Conservation (phyloP, 2,888 invertebrate genomes). For the Polymixis lichenea region DNA sequence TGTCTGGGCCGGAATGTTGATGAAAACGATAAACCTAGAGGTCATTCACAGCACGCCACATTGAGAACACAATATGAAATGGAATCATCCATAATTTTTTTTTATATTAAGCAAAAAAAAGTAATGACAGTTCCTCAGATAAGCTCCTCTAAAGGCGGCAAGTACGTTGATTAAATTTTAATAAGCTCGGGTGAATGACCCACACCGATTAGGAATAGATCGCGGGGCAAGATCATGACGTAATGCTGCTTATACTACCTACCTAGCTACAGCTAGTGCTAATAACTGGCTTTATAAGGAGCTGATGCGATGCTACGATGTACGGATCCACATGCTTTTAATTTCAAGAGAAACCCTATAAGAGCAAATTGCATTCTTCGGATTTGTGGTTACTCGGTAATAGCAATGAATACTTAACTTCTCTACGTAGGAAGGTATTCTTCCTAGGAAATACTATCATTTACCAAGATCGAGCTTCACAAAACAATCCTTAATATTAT, state of each 20-base stretch:
- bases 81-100: constrained; percentile 53
- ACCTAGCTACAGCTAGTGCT: constrained; percentile 45
- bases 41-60: constrained; percentile 78
- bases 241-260: constrained; percentile 58
- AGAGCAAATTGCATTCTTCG: constrained; percentile 31
- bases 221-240: constrained; percentile 70
- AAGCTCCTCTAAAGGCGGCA: constrained; percentile 57
- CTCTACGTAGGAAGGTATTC: background rate
- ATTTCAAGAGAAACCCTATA: constrained; percentile 35
- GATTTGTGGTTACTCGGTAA: constrained; percentile 21
- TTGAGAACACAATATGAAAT: constrained; percentile 69
- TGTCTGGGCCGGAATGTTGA: constrained; percentile 77
- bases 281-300: constrained; percentile 62
- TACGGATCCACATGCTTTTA: constrained; percentile 33
- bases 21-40: constrained; percentile 79
- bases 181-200: constrained; percentile 81
- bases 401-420: constrained; percentile 19
- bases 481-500: too few species aligned
- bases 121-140: constrained; percentile 61
- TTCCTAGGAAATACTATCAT: constrained; percentile 24
- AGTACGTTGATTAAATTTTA: constrained; percentile 71
- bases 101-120: constrained; percentile 58
- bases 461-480: background rate
- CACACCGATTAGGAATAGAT: constrained; percentile 76
- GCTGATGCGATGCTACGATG: constrained; percentile 32